A percentile compares a stretch with the other conserved stretches of the same genome.
Evolutionary conservation across 2,888 invertebrate species (phyloP).

Genomic region (Subacronicta megacephala): DNA sequence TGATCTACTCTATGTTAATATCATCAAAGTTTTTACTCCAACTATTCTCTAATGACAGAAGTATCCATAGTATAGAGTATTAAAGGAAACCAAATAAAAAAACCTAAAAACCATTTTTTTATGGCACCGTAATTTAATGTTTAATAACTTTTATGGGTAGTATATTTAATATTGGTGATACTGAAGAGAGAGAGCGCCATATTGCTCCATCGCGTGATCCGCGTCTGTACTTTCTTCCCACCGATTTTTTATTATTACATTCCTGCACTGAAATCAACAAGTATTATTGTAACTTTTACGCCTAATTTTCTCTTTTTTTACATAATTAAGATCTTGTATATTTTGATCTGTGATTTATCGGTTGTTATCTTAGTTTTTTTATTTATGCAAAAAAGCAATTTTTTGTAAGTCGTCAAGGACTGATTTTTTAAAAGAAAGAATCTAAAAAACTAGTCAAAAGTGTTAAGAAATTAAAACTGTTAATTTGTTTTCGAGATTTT

Average conservation of each 20-base stretch:
- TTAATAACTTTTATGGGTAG: too few species aligned
- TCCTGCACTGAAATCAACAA: conserved; percentile 39
- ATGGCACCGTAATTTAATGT: too few species aligned
- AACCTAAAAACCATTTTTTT: too few species aligned
- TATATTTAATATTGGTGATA: too few species aligned
- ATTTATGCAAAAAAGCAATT: conserved; percentile 10
- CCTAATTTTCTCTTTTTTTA: conserved; percentile 12
- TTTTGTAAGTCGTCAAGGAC: conserved; percentile 12
- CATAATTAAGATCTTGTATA: conserved; percentile 25
- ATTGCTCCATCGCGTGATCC: conserved; percentile 1
- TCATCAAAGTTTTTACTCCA: too few species aligned
- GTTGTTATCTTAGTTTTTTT: conserved; percentile 32
- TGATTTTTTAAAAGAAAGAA: conserved; percentile 30
- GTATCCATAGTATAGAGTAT: too few species aligned
- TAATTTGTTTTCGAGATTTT: conserved; percentile 32
- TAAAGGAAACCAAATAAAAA: too few species aligned
- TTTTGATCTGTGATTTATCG: conserved; percentile 54
- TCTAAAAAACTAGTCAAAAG: conserved; percentile 46
- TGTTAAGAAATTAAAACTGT: conserved; percentile 30
- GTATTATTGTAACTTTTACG: conserved; percentile 41
- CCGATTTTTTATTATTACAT: conserved; percentile 36
- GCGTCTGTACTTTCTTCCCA: conserved; percentile 46
- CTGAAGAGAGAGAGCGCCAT: too few species aligned
- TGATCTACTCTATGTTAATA: too few species aligned
- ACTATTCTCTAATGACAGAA: too few species aligned